Conservation (phyloP, 2,888 invertebrate genomes). For the Rhingia campestris region DNA sequence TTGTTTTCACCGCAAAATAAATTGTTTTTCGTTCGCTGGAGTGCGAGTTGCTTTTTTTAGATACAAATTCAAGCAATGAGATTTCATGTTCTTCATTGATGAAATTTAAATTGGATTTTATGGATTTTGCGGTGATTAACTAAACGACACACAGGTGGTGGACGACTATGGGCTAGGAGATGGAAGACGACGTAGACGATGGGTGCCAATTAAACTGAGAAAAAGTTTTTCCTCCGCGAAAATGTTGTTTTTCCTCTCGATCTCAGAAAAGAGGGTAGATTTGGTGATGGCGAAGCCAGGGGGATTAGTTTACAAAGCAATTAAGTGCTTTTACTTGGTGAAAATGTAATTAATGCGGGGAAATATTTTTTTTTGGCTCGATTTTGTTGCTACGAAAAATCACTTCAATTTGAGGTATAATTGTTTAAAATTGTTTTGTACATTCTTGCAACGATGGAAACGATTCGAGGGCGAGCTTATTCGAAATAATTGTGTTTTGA, state of each 20-base stretch:
- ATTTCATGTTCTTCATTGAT: conserved; percentile 39
- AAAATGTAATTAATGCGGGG: conserved; percentile 52
- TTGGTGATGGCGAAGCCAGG: background rate
- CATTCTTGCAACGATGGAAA: conserved; percentile 8
- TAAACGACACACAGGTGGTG: conserved; percentile 7
- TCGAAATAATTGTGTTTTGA: conserved; percentile 15
- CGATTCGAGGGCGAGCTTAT: background rate
- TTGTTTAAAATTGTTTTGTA: conserved; percentile 57
- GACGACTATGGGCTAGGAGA: background rate
- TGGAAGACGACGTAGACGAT: background rate
- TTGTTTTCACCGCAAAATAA: conserved; percentile 23
- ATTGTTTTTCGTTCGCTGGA: conserved; percentile 15
- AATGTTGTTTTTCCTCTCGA: background rate
- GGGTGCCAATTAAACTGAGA: conserved; percentile 41
- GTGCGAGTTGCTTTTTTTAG: conserved; percentile 5
- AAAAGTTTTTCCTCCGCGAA: background rate
- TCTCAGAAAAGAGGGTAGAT: background rate
- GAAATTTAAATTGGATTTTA: conserved; percentile 52
- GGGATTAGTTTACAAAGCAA: conserved; percentile 55
- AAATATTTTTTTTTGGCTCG: background rate
- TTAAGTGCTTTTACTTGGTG: conserved; percentile 38
- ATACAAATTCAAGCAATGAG: conserved; percentile 26
- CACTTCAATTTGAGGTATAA: conserved; percentile 29
- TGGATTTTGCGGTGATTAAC: conserved; percentile 47
- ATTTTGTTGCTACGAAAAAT: background rate